Percentiles rank a stretch among this genome's conserved stretches.
Evolutionary conservation across 2,888 invertebrate species (phyloP).

Genomic region (Eugnorisma glareosa): DNA sequence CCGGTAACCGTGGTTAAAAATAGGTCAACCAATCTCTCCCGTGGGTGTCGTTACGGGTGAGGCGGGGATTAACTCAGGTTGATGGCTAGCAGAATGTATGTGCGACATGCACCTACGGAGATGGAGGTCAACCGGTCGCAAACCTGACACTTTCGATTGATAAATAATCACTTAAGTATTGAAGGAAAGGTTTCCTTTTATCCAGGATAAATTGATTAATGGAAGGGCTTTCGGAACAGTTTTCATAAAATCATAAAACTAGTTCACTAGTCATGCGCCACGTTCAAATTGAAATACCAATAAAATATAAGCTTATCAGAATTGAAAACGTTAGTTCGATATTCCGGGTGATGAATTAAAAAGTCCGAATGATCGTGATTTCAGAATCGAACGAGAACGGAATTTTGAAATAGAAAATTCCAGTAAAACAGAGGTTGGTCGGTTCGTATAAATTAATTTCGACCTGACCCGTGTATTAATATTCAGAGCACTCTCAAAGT

Average conservation of each 20-base stretch:
- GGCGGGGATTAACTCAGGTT: slow-evolving; percentile 53
- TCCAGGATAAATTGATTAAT: background rate
- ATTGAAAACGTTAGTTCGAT: slow-evolving; percentile 52
- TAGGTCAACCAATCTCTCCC: slow-evolving; percentile 60
- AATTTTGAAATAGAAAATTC: slow-evolving; percentile 86
- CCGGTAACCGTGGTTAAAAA: slow-evolving; percentile 43
- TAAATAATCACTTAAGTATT: background rate
- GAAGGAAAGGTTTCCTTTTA: background rate
- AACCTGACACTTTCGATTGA: slow-evolving; percentile 13
- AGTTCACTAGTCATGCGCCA: background rate
- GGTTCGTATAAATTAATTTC: slow-evolving; percentile 88
- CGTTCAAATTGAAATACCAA: slow-evolving; percentile 27
- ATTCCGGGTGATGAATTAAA: slow-evolving; percentile 63
- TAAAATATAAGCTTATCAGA: slow-evolving; percentile 48
- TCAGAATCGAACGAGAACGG: slow-evolving; percentile 78
- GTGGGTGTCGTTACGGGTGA: slow-evolving; percentile 47
- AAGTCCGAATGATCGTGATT: slow-evolving; percentile 77
- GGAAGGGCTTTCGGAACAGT: too few relatives aligned
- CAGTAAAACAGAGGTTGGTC: slow-evolving; percentile 83
- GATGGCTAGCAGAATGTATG: slow-evolving; percentile 41
- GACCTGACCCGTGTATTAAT: slow-evolving; percentile 88
- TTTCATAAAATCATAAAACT: background rate
- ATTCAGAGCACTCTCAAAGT: slow-evolving; percentile 89
- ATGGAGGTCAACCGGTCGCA: slow-evolving; percentile 22
- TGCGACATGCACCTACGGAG: slow-evolving; percentile 32